These are phyloP conservation scores for Falco columbarius DNA, from an alignment of 2,797 vertebrate species.

Conservation along the genomic window DNA sequence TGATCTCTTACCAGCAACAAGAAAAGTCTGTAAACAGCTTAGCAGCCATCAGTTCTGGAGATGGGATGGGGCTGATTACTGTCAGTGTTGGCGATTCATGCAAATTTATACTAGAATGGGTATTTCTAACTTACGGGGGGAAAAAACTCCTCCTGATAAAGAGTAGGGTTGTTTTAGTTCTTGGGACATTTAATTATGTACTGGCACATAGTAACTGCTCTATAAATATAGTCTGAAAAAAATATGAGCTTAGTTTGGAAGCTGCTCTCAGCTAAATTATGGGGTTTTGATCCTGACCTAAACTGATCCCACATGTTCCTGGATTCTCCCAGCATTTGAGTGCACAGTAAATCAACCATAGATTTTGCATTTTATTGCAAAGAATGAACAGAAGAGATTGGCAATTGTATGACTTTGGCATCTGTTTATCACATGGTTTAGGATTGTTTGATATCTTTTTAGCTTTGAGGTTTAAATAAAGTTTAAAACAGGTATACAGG, in stretches of 20 bases:
- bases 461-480: background rate
- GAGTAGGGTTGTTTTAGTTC: slow-evolving; percentile 20
- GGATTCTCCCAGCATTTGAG: slow-evolving; percentile 17
- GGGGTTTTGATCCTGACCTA: slow-evolving; percentile 65
- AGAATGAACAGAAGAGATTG: slow-evolving; percentile 31
- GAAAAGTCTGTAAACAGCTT: background rate
- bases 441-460: background rate
- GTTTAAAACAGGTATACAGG: slow-evolving; percentile 1
- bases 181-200: slow-evolving; percentile 40
- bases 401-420: slow-evolving; percentile 4
- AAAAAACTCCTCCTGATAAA: background rate
- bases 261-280: slow-evolving; percentile 59
- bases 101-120: background rate
- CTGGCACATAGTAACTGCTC: slow-evolving; percentile 27
- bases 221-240: slow-evolving; percentile 60
- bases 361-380: slow-evolving; percentile 50
- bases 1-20: background rate
- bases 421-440: slow-evolving; percentile 32
- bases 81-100: background rate
- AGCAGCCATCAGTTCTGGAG: background rate
- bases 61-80: background rate
- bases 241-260: slow-evolving; percentile 62
- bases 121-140: background rate
- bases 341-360: slow-evolving; percentile 47
- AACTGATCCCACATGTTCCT: slow-evolving; percentile 66